Evolutionary conservation across 2,888 invertebrate species (phyloP).

Genomic region (Adelognathus sp.): DNA sequence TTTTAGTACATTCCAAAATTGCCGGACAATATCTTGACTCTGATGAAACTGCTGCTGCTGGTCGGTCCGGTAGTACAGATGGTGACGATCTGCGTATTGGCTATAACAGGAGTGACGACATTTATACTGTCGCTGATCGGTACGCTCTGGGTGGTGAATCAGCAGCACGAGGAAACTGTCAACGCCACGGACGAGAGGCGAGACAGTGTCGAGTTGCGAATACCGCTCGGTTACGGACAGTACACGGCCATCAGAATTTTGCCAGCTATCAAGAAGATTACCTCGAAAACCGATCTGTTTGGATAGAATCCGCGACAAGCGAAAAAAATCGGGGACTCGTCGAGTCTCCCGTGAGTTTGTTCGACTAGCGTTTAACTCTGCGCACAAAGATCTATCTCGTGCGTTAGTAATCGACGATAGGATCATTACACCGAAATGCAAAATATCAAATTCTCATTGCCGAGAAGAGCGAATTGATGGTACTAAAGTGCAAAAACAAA

Average conservation of each 20-base stretch:
- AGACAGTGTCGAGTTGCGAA: slow-evolving; percentile 75
- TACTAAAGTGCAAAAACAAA: background rate
- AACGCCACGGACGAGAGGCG: slow-evolving; percentile 60
- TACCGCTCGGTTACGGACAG: slow-evolving; percentile 77
- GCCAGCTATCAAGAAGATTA: slow-evolving; percentile 78
- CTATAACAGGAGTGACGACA: slow-evolving; percentile 70
- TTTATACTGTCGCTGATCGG: slow-evolving; percentile 72
- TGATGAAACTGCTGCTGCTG: slow-evolving; percentile 68
- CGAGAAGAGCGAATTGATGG: background rate
- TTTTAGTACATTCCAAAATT: slow-evolving; percentile 70
- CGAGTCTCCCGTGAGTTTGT: background rate
- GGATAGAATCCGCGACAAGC: slow-evolving; percentile 61
- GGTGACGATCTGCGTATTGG: slow-evolving; percentile 69
- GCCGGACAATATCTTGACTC: slow-evolving; percentile 62
- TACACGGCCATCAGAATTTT: slow-evolving; percentile 77
- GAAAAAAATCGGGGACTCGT: background rate
- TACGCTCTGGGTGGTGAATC: slow-evolving; percentile 72
- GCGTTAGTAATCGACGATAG: background rate
- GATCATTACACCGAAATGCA: no score
- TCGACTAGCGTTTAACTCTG: background rate
- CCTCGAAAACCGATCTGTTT: slow-evolving; percentile 76
- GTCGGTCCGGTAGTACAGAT: slow-evolving; percentile 73
- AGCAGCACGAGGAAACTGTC: slow-evolving; percentile 65
- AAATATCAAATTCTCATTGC: background rate
- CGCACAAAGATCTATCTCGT: background rate